A percentile compares a stretch with the other conserved stretches of the same genome.
These are phyloP conservation scores for Schrankia costaestrigalis DNA, from an alignment of 2,888 invertebrate species.

Conservation along the genomic window DNA sequence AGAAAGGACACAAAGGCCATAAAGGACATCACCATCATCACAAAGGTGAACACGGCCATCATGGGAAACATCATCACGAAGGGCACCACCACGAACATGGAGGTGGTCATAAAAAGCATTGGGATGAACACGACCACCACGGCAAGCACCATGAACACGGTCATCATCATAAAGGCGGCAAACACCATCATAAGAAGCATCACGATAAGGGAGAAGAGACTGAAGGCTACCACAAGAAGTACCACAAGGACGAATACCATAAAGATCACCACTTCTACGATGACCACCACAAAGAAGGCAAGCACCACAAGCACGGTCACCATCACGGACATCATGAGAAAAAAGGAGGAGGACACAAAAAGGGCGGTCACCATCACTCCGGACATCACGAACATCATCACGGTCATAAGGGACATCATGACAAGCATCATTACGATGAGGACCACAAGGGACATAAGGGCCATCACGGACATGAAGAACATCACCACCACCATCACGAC, in stretches of 20 bases:
- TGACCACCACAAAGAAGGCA: conserved; percentile 91
- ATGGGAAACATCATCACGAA: conserved; percentile 88
- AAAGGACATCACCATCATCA: conserved; percentile 88
- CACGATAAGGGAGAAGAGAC: conserved; percentile 92
- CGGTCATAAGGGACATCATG: conserved; percentile 90
- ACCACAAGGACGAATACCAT: conserved; percentile 92
- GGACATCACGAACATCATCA: conserved; percentile 88
- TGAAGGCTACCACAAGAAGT: conserved; percentile 91
- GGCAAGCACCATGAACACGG: conserved; percentile 89
- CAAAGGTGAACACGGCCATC: conserved; percentile 87
- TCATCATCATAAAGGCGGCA: conserved; percentile 88
- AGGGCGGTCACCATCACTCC: conserved; percentile 88
- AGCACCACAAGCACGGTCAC: conserved; percentile 89
- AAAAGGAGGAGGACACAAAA: conserved; percentile 89
- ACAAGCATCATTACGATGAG: conserved; percentile 90
- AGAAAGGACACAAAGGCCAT: conserved; percentile 89
- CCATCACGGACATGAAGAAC: conserved; percentile 87
- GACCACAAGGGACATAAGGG: conserved; percentile 91
- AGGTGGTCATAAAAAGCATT: conserved; percentile 89
- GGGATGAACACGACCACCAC: conserved; percentile 87
- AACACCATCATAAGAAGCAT: conserved; percentile 89
- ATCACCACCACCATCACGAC: conserved; percentile 87
- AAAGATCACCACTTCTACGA: conserved; percentile 95
- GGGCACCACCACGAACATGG: conserved; percentile 88
- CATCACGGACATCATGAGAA: conserved; percentile 88